Evolutionary conservation across 2,797 vertebrate genomes (phyloP).

Genomic region (Chaetophractus vellerosus): DNA sequence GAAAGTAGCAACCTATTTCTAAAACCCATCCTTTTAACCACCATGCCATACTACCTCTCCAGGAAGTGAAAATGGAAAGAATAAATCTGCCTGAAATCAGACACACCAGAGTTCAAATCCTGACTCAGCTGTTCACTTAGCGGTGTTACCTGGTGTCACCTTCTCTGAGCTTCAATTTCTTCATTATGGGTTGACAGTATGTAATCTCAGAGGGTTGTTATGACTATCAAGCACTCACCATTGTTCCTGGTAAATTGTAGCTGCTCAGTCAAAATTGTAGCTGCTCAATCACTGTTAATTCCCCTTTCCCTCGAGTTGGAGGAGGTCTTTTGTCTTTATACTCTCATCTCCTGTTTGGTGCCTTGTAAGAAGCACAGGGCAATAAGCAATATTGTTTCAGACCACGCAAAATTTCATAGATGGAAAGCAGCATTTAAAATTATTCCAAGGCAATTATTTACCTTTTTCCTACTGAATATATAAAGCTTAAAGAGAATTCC

Average conservation of each 20-base stretch:
- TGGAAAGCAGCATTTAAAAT: slow-evolving; percentile 11
- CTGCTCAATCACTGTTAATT: background rate
- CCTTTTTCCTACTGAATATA: slow-evolving; percentile 12
- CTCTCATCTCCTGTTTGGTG: background rate
- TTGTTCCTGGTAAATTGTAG: background rate
- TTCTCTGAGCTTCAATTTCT: background rate
- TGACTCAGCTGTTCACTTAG: background rate
- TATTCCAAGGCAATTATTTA: background rate
- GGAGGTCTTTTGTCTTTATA: background rate
- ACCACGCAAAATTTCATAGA: background rate
- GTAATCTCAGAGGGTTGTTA: background rate
- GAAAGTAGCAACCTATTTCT: background rate
- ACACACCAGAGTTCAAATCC: background rate
- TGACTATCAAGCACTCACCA: background rate
- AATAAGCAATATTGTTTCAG: background rate
- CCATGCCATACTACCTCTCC: background rate
- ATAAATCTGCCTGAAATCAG: background rate
- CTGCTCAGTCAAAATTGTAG: background rate
- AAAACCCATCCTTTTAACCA: background rate
- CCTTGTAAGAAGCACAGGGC: background rate
- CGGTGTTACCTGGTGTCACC: background rate
- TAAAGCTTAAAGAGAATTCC: slow-evolving; percentile 46
- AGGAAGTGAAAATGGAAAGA: background rate
- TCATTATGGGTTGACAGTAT: background rate
- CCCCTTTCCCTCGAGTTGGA: background rate